Conservation (phyloP, 1,140 invertebrate genomes). For the Ceratosolen solmsi region DNA sequence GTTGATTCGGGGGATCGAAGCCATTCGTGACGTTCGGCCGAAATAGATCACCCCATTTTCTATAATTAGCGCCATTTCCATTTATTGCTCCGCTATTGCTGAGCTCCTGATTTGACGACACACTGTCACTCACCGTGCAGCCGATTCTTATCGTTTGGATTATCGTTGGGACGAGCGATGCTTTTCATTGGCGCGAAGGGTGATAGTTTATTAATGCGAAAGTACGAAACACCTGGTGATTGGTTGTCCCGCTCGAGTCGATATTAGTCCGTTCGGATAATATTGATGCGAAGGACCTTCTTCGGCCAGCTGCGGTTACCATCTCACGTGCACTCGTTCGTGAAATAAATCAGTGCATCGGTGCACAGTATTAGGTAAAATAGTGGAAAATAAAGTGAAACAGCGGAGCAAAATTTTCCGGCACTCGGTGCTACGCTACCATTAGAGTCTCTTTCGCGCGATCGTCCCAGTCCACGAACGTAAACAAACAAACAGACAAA, state of each 20-base stretch:
- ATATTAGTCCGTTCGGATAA: neutral
- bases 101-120: neutral
- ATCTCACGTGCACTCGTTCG: neutral
- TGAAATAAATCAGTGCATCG: neutral
- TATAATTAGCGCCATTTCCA: neutral
- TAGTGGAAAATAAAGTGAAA: neutral
- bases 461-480: neutral
- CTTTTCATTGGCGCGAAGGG: neutral
- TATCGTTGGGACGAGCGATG: neutral
- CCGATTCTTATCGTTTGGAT: neutral
- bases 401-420: neutral
- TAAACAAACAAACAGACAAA: neutral
- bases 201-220: no score
- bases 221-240: neutral
- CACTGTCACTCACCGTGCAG: no score
- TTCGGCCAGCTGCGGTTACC: neutral
- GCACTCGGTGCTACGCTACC: neutral
- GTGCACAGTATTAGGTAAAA: neutral
- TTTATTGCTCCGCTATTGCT: neutral
- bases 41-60: slow-evolving; percentile 37
- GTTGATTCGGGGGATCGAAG: slow-evolving; percentile 37
- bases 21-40: slow-evolving; percentile 10
- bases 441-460: neutral
- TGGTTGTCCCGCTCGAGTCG: neutral
- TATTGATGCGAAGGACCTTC: neutral